A percentile compares a stretch with the other conserved stretches of the same genome.
Evolutionary conservation across 2,888 invertebrate genomes (phyloP).

Genomic region (Rapana venosa): DNA sequence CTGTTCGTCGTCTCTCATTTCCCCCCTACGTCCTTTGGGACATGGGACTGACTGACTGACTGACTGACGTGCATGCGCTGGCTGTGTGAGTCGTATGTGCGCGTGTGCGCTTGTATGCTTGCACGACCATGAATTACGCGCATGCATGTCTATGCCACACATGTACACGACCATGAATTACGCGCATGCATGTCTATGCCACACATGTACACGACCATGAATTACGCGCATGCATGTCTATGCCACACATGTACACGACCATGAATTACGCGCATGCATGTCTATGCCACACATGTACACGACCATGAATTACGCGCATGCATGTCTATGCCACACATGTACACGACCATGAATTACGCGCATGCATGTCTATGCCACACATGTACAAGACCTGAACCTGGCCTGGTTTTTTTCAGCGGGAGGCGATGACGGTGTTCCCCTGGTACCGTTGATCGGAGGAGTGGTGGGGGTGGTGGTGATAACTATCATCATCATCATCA

Average conservation of each 20-base stretch:
- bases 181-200: not conserved
- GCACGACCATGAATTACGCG: not conserved
- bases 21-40: too few relatives aligned
- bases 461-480: slow-evolving; percentile 1
- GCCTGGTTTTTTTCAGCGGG: not conserved
- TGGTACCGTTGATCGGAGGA: not conserved
- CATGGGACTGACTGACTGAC: too few relatives aligned
- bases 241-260: not conserved
- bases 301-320: not conserved
- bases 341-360: not conserved
- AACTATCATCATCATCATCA: not conserved
- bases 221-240: not conserved
- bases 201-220: not conserved
- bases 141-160: not conserved
- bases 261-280: not conserved
- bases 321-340: too few relatives aligned
- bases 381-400: not conserved
- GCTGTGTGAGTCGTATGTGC: not conserved
- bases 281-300: too few relatives aligned
- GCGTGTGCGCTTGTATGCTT: not conserved
- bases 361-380: not conserved
- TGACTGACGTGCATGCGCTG: not conserved
- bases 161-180: not conserved
- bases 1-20: too few relatives aligned
- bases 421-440: not conserved